Percentiles rank a stretch among this genome's conserved stretches.
Conservation (phyloP, 2,888 invertebrate genomes). For the Rhagophthalmus giganteus region DNA sequence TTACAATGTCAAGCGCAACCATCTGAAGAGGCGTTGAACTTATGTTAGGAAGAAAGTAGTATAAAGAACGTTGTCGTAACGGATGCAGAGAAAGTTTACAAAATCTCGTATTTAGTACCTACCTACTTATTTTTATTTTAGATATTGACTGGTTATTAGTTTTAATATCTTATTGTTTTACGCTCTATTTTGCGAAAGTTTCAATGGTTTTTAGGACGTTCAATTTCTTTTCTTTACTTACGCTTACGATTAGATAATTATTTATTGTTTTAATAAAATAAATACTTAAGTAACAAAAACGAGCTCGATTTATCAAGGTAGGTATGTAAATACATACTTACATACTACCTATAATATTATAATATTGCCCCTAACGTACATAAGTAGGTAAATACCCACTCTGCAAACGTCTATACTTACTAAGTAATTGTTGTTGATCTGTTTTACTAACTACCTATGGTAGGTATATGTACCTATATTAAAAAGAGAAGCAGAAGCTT, state of each 20-base stretch:
- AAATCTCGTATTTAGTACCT: slow-evolving; percentile 3
- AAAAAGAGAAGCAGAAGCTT: too few species aligned
- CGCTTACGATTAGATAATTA: too few species aligned
- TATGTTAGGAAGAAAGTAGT: slow-evolving; percentile 27
- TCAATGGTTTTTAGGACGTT: neutral
- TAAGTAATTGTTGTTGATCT: too few species aligned
- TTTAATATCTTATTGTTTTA: neutral
- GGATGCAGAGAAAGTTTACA: slow-evolving; percentile 22
- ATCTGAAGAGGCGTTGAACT: slow-evolving; percentile 37
- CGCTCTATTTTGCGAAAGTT: neutral
- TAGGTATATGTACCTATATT: too few species aligned
- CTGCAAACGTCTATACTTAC: too few species aligned
- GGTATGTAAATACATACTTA: too few species aligned
- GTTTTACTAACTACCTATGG: too few species aligned
- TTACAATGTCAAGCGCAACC: slow-evolving; percentile 40
- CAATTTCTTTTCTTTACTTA: neutral
- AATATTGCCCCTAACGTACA: too few species aligned
- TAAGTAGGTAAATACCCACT: too few species aligned
- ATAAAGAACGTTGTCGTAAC: slow-evolving; percentile 20
- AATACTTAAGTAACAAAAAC: too few species aligned
- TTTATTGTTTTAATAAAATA: slow-evolving; percentile 15
- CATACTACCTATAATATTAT: too few species aligned
- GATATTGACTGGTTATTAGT: slow-evolving; percentile 3
- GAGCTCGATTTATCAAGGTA: too few species aligned
- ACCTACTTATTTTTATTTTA: slow-evolving; percentile 5